phyloP scores from a whole-genome alignment of 2,113 vertebrate species.

The Scalopus aquaticus region DNA sequence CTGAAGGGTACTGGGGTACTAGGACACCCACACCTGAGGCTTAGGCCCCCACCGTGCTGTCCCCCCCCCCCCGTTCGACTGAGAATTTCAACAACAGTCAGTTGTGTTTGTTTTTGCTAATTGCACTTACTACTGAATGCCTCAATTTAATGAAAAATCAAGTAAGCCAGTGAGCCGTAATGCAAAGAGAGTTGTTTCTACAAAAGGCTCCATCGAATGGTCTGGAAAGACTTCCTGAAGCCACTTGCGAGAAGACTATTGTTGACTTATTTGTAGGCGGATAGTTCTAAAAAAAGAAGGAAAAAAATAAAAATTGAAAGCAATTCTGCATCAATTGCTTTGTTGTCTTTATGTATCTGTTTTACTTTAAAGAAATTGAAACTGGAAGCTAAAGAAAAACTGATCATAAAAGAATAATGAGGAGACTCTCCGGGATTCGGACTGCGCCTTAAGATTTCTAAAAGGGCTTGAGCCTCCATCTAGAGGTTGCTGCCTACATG shows the following conservation, averaged over 20 bases:
- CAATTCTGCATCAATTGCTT: not conserved
- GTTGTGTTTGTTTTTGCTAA: not conserved
- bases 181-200: slow-evolving; percentile 32
- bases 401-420: not conserved
- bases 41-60: not conserved
- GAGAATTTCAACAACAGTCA: not conserved
- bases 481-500: not conserved
- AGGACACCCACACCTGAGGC: too few relatives aligned
- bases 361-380: not conserved
- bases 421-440: not conserved
- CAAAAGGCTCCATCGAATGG: not conserved
- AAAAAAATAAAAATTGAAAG: not conserved
- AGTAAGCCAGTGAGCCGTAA: not conserved
- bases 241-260: not conserved
- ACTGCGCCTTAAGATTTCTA: not conserved
- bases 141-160: slow-evolving; percentile 47
- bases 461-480: not conserved
- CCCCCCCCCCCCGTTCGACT: not conserved
- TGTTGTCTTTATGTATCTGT: not conserved
- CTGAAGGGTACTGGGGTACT: too few relatives aligned
- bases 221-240: slow-evolving; percentile 39
- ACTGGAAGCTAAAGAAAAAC: not conserved
- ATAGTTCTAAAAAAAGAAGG: not conserved
- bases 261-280: not conserved
- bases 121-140: not conserved